Evolutionary conservation across 2,888 invertebrate species (phyloP), one percentile per base, ranked within the genome.

Genomic region (Belgica antarctica): DNA sequence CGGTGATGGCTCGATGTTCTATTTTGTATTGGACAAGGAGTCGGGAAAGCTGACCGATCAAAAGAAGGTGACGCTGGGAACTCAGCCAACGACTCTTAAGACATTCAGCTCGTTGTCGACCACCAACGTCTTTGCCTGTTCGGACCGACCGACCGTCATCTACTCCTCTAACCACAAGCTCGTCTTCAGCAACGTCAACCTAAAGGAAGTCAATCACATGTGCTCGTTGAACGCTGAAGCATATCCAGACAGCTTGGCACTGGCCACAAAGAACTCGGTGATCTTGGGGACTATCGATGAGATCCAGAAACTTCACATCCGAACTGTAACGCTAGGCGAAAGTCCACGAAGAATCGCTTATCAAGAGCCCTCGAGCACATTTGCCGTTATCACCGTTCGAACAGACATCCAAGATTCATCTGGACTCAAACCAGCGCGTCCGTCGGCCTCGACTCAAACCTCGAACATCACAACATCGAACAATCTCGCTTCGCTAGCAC

Each of bases 121-220:
- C 0, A 94, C 92, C 15, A 98, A 97, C 79, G 96, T 99, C 34
- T 99, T 99, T 82, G 99, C 97, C 22, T 99, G 99, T 79, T 97
- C 96, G 0, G 98, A 99, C 80, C 86, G 98, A 63, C 98, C 98
- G 0, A 97, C 98, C 0, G 98, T 99, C 12, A 97, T 99, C 74
- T 99, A 98, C 82, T 97, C 96, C 3, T 96, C 96, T n/a, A 97
- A 97, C 81, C 95, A 96, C 79, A 97, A 97, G 80, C 84, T 97
- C 31, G 96, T 97, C 1, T 97, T 97, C 81, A 96, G 96, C n/a
- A 98, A 97, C 81, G 97, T 96, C 1, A 96, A 94, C 78, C 83
- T 94, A 68, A 92, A 92, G 76, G 94, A 94, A 79, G 94, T 99
- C 0, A 94, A 94, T 76, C 96, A 97, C 77, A 98, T 99, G 96